Evolutionary conservation across 2,888 invertebrate genomes (phyloP), one percentile per base, ranked within the genome.

Genomic region (Drosophila rubida): DNA sequence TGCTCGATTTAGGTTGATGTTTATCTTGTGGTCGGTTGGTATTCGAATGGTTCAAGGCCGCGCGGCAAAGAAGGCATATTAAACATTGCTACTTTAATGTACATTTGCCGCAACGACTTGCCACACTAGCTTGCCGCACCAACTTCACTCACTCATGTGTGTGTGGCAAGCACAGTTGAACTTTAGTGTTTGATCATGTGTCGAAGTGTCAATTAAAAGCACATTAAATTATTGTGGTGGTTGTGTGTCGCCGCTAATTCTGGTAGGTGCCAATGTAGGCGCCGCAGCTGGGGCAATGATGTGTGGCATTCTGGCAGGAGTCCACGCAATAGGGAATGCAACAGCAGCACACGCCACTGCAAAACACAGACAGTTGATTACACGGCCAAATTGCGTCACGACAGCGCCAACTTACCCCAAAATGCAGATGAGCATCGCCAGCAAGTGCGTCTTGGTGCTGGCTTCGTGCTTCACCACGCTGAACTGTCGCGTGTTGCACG

Each of bases 231-330:
- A 14, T 7, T 32, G 4, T 37, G 13, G 14, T 14, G 35, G 32
- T 35, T 35, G n/a, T 35, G 32, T 35, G 4, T 9, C 14, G 8
- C 4, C 8, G 7, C 48, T 48, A 89, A 27, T 89, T 89, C 8
- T 77, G 75, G 61, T 81, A 80, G 44, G 67, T 54, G 4, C 90
- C 91, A 49, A 91, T 53, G 48, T 76, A 90, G 37, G 86, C 75
- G 48, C 87, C 80, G 46, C 90, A 91, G 49, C 70, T 75, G 41
- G 65, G 60, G 68, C 91, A 90, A 39, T 66, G 78, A 65, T 90
- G 90, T 2, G 81, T 78, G 27, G 89, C 83, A 67, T 77, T 90
- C 68, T 89, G 89, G 57, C 90, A 90, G 37, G 78, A 87, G 45
- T 91, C 70, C 57, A 82, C 57, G 37, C 76, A 82, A 51, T 89